Evolutionary conservation across 1,140 invertebrate species (phyloP).

Genomic region (Lepidotrigona ventralis): DNA sequence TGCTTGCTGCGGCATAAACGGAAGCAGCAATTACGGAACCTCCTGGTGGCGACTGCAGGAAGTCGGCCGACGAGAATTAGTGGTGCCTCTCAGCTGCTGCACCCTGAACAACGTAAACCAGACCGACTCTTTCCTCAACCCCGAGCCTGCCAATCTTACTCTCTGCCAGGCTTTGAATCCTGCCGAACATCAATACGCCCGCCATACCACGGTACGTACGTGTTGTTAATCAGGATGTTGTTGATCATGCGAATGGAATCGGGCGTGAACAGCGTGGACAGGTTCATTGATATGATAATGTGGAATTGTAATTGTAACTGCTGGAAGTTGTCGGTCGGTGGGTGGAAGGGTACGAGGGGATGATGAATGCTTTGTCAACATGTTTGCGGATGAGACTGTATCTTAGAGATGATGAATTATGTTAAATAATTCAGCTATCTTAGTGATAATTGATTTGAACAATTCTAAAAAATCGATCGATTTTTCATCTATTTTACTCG

Average conservation of each 20-base stretch:
- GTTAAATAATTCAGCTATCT: no score
- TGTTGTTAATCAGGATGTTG: constrained; percentile 55
- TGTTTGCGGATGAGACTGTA: not conserved
- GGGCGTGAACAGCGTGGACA: not conserved
- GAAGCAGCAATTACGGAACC: constrained; percentile 89
- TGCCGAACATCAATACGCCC: constrained; percentile 82
- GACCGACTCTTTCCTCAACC: constrained; percentile 86
- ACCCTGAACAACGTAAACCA: constrained; percentile 83
- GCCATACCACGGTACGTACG: constrained; percentile 83
- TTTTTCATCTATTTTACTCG: not conserved
- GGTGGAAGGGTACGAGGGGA: no score
- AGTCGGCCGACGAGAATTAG: constrained; percentile 85
- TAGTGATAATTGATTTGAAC: no score
- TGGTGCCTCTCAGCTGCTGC: constrained; percentile 90
- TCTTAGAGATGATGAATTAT: no score
- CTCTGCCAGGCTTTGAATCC: constrained; percentile 86
- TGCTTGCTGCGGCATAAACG: constrained; percentile 91
- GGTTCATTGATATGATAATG: no score
- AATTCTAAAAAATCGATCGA: no score
- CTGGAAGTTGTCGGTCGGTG: no score
- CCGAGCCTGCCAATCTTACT: constrained; percentile 85
- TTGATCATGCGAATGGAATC: constrained; percentile 18
- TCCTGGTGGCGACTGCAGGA: constrained; percentile 89
- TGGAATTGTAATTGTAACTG: not conserved
- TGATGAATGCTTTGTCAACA: not conserved